phyloP scores from a whole-genome alignment of 2,797 vertebrate genomes.

The Coracias cyanogaster region DNA sequence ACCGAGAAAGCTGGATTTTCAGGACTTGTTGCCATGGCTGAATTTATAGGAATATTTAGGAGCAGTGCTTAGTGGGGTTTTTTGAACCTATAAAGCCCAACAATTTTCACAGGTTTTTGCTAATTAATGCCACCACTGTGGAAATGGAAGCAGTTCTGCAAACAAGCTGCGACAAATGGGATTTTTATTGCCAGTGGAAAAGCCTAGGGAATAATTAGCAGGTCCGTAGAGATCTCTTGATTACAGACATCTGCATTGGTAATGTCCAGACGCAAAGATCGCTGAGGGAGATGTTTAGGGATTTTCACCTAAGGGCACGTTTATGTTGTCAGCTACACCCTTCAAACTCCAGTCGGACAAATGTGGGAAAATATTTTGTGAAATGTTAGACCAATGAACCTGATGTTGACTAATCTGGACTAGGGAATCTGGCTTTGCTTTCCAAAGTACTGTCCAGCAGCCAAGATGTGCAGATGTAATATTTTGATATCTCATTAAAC shows the following conservation, averaged over 20 bases:
- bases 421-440: slow-evolving; percentile 71
- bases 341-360: slow-evolving; percentile 78
- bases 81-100: slow-evolving; percentile 70
- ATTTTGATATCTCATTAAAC: slow-evolving; percentile 79
- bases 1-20: slow-evolving; percentile 54
- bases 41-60: slow-evolving; percentile 71
- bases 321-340: slow-evolving; percentile 83
- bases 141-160: slow-evolving; percentile 75
- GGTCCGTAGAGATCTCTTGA: slow-evolving; percentile 75
- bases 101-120: slow-evolving; percentile 79
- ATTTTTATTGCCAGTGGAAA: slow-evolving; percentile 80
- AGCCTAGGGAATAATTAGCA: slow-evolving; percentile 81
- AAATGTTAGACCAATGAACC: slow-evolving; percentile 82
- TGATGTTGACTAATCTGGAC: slow-evolving; percentile 76
- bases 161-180: slow-evolving; percentile 80
- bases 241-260: slow-evolving; percentile 77
- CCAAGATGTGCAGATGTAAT: slow-evolving; percentile 78
- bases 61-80: slow-evolving; percentile 1
- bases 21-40: slow-evolving; percentile 52
- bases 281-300: slow-evolving; percentile 67
- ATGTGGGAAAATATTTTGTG: slow-evolving; percentile 88
- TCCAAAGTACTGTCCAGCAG: slow-evolving; percentile 69
- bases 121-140: slow-evolving; percentile 81
- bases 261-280: slow-evolving; percentile 73
- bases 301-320: slow-evolving; percentile 81